Conservation (phyloP, 2,113 vertebrate genomes). For the human (Homo sapiens) region GRCh38 chr2:234874501-234875000, state of each 20-base stretch:
- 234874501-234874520: fast-evolving
- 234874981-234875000: not conserved
- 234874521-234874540: not conserved
- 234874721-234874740: not conserved
- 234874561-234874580: not conserved
- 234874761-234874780: not conserved
- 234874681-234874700: too few relatives aligned
- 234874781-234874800: not conserved
- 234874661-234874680: not conserved
- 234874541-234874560: not conserved
- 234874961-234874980: not conserved
- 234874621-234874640: not conserved
- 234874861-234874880: not conserved
- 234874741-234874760: not conserved
- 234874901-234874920: not conserved
- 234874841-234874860: not conserved
- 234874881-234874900: not conserved
- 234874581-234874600: not conserved
- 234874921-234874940: not conserved
- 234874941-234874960: not conserved
- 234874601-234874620: not conserved
- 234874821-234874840: not conserved
- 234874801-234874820: fast-evolving
- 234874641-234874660: not conserved
- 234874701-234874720: not conserved